Evolutionary conservation across 2,888 invertebrate species (phyloP).

Genomic region (Parnassius apollo): DNA sequence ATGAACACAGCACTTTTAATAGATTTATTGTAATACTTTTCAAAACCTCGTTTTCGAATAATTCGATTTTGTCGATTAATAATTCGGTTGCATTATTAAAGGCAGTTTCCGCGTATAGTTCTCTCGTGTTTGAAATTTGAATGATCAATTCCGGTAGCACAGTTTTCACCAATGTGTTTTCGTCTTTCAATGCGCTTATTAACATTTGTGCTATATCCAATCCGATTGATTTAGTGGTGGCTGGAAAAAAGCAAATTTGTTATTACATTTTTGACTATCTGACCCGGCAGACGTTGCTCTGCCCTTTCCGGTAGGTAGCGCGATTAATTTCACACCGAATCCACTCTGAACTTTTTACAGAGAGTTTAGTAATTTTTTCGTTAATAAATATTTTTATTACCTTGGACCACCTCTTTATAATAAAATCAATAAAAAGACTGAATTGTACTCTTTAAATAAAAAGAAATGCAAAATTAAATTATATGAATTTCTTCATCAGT

Average conservation of each 20-base stretch:
- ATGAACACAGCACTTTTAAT: neutral
- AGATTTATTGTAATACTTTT: conserved; percentile 23
- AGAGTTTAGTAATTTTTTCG: too few relatives aligned
- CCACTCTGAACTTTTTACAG: too few relatives aligned
- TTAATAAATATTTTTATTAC: too few relatives aligned
- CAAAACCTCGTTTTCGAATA: conserved; percentile 38
- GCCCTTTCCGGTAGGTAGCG: too few relatives aligned
- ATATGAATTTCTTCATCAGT: too few relatives aligned
- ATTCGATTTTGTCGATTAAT: conserved; percentile 46
- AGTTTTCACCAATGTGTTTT: conserved; percentile 42
- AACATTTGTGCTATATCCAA: conserved; percentile 47
- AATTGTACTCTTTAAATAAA: too few relatives aligned
- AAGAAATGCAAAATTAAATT: too few relatives aligned
- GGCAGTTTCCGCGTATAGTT: conserved; percentile 30
- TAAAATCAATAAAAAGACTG: too few relatives aligned
- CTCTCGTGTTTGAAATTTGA: conserved; percentile 37
- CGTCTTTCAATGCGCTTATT: conserved; percentile 42
- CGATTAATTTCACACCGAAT: too few relatives aligned
- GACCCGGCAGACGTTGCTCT: too few relatives aligned
- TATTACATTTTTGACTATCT: too few relatives aligned
- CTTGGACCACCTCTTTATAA: too few relatives aligned
- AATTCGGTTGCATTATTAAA: conserved; percentile 42
- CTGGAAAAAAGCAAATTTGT: neutral
- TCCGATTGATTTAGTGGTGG: conserved; percentile 32
- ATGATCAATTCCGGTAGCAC: conserved; percentile 43